A percentile compares a stretch with the other conserved stretches of the same genome.
These are phyloP conservation scores for Hyla sarda DNA, from an alignment of 2,113 vertebrate genomes.

Conservation along the genomic window DNA sequence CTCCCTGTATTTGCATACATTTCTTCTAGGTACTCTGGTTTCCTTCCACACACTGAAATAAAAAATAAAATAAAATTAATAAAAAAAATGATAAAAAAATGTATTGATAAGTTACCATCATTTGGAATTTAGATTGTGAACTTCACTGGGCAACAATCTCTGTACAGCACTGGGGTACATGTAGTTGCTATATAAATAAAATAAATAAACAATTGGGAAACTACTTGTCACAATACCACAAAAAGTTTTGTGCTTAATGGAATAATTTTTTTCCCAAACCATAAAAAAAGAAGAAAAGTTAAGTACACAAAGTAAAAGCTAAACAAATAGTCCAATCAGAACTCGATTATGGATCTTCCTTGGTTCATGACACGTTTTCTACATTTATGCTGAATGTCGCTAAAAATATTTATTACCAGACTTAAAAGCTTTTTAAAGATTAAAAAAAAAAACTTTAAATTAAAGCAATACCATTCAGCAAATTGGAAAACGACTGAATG, in stretches of 20 bases:
- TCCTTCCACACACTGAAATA: too few relatives aligned
- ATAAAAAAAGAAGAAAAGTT: not conserved
- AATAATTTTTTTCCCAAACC: not conserved
- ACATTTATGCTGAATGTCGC: constrained; percentile 43
- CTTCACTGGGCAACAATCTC: too few relatives aligned
- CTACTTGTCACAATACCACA: not conserved
- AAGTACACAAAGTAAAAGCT: not conserved
- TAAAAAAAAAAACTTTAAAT: constrained; percentile 47
- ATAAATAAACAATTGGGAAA: not conserved
- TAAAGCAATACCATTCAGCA: constrained; percentile 55
- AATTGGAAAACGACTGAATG: constrained; percentile 50
- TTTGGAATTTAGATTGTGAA: too few relatives aligned
- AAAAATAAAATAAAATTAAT: too few relatives aligned
- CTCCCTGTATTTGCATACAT: too few relatives aligned
- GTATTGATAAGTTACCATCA: too few relatives aligned
- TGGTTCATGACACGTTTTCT: constrained; percentile 38
- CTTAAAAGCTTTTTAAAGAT: constrained; percentile 29
- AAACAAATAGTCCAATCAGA: constrained; percentile 11
- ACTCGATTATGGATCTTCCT: constrained; percentile 34
- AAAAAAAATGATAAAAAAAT: too few relatives aligned
- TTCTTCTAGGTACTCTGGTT: too few relatives aligned
- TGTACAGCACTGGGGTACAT: too few relatives aligned
- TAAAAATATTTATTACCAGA: constrained; percentile 50
- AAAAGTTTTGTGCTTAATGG: not conserved
- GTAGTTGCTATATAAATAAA: too few relatives aligned